These are phyloP conservation scores for Lycaon pictus DNA, from an alignment of 2,113 vertebrate species.

Conservation along the genomic window DNA sequence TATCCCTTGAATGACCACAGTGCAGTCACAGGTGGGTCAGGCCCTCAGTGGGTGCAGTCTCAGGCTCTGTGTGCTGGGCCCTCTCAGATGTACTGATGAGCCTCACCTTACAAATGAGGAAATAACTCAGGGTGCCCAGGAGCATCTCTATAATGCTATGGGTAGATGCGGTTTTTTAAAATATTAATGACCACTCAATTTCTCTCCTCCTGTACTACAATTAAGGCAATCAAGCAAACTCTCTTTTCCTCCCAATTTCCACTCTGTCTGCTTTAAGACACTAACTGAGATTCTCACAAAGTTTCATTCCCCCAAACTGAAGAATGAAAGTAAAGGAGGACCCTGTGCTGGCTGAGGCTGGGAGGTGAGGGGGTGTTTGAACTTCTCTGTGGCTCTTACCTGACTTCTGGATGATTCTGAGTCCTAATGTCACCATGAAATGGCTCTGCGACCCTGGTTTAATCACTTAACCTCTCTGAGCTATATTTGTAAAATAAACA, in stretches of 20 bases:
- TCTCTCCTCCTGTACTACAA: background rate
- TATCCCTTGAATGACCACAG: background rate
- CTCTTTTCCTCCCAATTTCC: background rate
- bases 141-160: background rate
- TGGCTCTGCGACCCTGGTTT: background rate
- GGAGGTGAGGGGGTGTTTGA: background rate
- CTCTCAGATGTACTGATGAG: background rate
- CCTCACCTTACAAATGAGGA: background rate
- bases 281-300: too few species aligned
- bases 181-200: background rate
- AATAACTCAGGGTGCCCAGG: too few species aligned
- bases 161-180: background rate
- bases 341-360: background rate
- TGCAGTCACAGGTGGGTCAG: background rate
- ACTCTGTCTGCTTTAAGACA: background rate
- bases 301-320: background rate
- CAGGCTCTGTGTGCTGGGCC: background rate
- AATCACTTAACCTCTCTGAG: background rate
- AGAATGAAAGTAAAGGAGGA: background rate
- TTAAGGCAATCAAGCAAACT: background rate
- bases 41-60: background rate
- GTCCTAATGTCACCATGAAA: rapidly evolving
- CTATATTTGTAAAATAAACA: background rate
- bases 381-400: background rate
- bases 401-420: background rate